phyloP scores from a whole-genome alignment of 1,140 invertebrate species.

The Listronotus oregonensis region DNA sequence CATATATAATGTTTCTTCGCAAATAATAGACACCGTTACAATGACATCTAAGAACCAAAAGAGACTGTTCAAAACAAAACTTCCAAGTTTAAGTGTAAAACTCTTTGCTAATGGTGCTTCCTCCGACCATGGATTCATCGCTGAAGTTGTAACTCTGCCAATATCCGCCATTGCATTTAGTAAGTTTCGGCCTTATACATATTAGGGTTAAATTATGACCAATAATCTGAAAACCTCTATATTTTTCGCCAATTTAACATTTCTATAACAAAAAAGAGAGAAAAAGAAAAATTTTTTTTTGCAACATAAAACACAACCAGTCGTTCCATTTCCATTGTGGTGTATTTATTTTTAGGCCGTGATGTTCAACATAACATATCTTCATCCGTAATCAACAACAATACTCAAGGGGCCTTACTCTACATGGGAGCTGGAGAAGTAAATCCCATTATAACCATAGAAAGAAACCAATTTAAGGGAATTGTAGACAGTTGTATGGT shows the following conservation, averaged over 20 bases:
- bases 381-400: conserved; percentile 79
- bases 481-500: conserved; percentile 90
- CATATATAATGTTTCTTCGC: conserved; percentile 84
- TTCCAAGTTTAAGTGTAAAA: conserved; percentile 85
- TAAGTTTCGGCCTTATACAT: conserved; percentile 61
- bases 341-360: conserved; percentile 69
- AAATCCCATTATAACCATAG: conserved; percentile 88
- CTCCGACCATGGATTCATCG: conserved; percentile 93
- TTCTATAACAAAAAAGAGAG: too few species aligned
- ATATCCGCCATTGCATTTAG: conserved; percentile 88
- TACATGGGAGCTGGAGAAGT: conserved; percentile 94
- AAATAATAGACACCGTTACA: conserved; percentile 72
- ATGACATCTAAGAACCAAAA: conserved; percentile 73
- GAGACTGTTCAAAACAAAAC: conserved; percentile 74
- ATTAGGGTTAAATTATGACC: too few species aligned
- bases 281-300: neutral
- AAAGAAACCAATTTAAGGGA: conserved; percentile 85
- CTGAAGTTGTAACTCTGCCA: conserved; percentile 94
- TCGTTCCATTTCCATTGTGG: neutral
- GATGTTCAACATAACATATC: conserved; percentile 92
- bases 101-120: conserved; percentile 94
- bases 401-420: conserved; percentile 85
- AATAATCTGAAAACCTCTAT: too few species aligned
- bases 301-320: neutral
- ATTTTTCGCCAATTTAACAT: too few species aligned